A percentile compares a stretch with the other conserved stretches of the same genome.
Evolutionary conservation across 1,140 invertebrate species (phyloP).

Genomic region (Campoletis sonorensis): DNA sequence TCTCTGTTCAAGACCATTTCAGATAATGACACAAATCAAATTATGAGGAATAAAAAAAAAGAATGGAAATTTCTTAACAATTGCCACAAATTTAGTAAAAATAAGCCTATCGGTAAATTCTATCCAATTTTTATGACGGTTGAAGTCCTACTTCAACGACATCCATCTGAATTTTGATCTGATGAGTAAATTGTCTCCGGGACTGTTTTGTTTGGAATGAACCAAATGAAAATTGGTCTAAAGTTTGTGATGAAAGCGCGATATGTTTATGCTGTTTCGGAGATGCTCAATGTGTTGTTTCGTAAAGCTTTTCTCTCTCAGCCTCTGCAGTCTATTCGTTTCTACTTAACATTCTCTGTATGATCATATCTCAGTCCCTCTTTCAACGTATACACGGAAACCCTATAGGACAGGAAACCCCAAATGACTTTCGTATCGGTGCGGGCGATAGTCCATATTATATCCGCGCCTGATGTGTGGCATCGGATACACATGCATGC

Average conservation of each 20-base stretch:
- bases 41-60: too few species aligned
- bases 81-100: too few species aligned
- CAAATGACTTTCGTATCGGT: conserved; percentile 40
- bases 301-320: neutral
- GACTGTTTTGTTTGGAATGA: neutral
- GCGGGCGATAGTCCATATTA: conserved; percentile 41
- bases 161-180: too few species aligned
- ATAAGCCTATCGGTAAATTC: too few species aligned
- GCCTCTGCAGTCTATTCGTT: too few species aligned
- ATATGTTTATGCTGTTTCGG: neutral
- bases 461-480: conserved; percentile 6
- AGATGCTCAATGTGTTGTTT: neutral
- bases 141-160: too few species aligned
- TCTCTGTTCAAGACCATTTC: too few species aligned
- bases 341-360: too few species aligned
- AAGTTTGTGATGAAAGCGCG: neutral
- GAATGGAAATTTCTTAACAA: too few species aligned
- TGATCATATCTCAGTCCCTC: neutral
- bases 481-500: neutral
- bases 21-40: too few species aligned
- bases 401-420: conserved; percentile 34
- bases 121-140: too few species aligned
- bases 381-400: neutral
- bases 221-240: neutral
- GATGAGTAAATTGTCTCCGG: neutral